Base-by-base conservation (phyloP, 2,113 vertebrate species). In the Brienomyrus longianalis region DNA sequence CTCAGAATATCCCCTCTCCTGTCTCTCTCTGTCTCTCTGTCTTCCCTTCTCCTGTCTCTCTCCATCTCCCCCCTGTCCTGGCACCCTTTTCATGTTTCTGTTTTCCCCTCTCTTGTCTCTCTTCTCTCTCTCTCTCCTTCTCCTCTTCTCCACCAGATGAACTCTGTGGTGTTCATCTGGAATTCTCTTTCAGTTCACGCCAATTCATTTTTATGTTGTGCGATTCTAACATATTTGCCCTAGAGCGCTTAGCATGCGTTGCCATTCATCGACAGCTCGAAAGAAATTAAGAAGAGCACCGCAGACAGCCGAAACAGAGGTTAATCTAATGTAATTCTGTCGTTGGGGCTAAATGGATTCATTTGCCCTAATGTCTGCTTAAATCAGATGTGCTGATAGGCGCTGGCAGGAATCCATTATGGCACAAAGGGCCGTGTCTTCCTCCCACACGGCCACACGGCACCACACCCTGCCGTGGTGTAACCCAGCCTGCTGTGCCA, bases 281-380 rank as follows among this genome's bases (percentile, higher is more conserved):
- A 84, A 84, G 35, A 84, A 48, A 84, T 84, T 45, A 48, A 17
- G 23, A 84, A 84, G 3, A 48, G 9, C 43, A n/a, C 3, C 19
- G 45, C 19, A 84, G 83, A 84, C 83, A 84, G 83, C 17, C 4
- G 39, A 45, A 84, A 84, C 43, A 21, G 45, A 45, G 45, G 21
- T 84, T 84, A 47, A 84, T 47, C 21, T 84, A 48, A 84, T 84
- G 45, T 84, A 84, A 84, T 47, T 84, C 45, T 84, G 83, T 84
- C 43, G 48, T 1, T 47, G 39, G 39, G 17, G 45, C 43, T 84
- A 84, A 84, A 47, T 84, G 45, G 43, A 84, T 84, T 84, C 23
- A 84, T 47, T 84, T 84, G 83, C 39, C 83, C 45, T 84, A 84
- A 84, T 84, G 83, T 23, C 43, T 84, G 23, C 39, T 84, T 84